Evolutionary conservation across 2,888 invertebrate species (phyloP).

Genomic region (Colostygia pectinataria): DNA sequence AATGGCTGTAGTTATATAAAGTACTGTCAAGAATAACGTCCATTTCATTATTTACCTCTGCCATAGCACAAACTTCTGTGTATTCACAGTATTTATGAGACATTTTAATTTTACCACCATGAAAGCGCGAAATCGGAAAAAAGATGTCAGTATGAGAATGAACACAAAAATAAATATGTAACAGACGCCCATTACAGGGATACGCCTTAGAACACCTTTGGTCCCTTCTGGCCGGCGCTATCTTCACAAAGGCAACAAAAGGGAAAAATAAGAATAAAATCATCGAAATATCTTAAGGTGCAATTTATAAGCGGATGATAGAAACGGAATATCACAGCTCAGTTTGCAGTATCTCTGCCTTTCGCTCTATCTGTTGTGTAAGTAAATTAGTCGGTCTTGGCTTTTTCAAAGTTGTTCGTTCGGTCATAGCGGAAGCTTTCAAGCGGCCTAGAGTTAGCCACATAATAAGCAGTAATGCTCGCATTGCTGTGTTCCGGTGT

Average conservation of each 20-base stretch:
- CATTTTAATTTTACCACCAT: slow-evolving; percentile 55
- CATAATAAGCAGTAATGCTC: too few relatives aligned
- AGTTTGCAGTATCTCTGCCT: too few relatives aligned
- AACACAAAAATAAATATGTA: slow-evolving; percentile 82
- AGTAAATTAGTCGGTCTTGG: too few relatives aligned
- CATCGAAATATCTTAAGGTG: slow-evolving; percentile 42
- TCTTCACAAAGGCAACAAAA: slow-evolving; percentile 77
- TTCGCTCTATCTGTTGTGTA: too few relatives aligned
- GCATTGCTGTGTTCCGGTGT: too few relatives aligned
- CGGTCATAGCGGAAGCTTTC: too few relatives aligned
- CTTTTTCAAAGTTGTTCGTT: too few relatives aligned
- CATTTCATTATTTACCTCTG: neutral
- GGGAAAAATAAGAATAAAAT: slow-evolving; percentile 69
- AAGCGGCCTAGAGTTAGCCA: too few relatives aligned
- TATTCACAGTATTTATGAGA: slow-evolving; percentile 10
- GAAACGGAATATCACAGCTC: too few relatives aligned
- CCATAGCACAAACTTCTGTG: neutral
- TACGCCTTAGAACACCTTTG: slow-evolving; percentile 76
- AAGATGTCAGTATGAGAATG: slow-evolving; percentile 76
- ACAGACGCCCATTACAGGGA: slow-evolving; percentile 70
- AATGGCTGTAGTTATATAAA: too few relatives aligned
- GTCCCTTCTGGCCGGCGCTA: slow-evolving; percentile 80
- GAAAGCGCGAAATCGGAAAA: slow-evolving; percentile 73
- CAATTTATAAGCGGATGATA: slow-evolving; percentile 38
- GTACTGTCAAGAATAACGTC: too few relatives aligned